Conservation (phyloP, 2,797 vertebrate genomes). For the Anguilla anguilla region DNA sequence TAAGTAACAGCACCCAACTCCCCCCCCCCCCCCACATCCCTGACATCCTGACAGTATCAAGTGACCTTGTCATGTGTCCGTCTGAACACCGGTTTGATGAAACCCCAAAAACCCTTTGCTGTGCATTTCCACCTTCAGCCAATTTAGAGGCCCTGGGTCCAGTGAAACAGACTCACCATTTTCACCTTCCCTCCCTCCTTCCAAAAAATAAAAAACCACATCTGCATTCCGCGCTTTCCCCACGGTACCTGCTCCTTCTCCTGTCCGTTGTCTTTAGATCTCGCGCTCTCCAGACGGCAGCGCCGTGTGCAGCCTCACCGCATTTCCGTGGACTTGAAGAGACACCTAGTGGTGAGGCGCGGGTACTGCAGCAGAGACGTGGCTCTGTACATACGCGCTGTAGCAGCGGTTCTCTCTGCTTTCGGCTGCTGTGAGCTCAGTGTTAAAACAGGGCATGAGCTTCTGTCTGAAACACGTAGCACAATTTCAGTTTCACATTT, state of each 20-base stretch:
- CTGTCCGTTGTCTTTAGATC: slow-evolving; percentile 28
- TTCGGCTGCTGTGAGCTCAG: not conserved
- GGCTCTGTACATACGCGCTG: not conserved
- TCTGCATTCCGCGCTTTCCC: not conserved
- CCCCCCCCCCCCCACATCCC: not conserved
- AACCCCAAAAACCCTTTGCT: not conserved
- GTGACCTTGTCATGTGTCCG: slow-evolving; percentile 7
- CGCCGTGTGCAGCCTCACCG: slow-evolving; percentile 21
- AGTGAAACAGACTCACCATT: not conserved
- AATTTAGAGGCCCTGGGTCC: not conserved
- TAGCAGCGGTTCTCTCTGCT: not conserved
- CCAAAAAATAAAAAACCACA: no score
- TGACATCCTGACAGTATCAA: not conserved
- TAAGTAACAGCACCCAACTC: not conserved
- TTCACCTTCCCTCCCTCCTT: not conserved
- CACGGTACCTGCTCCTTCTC: slow-evolving; percentile 16
- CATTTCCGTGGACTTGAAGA: slow-evolving; percentile 64
- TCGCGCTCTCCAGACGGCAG: not conserved
- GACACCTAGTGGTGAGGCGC: slow-evolving; percentile 69
- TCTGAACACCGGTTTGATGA: not conserved
- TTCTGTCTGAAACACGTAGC: not conserved
- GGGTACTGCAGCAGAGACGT: slow-evolving; percentile 47
- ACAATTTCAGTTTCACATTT: not conserved
- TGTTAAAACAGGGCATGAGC: not conserved
- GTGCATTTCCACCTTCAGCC: not conserved